Evolutionary conservation across 2,797 vertebrate species (phyloP).

Genomic region (Odontamblyopus rebecca): DNA sequence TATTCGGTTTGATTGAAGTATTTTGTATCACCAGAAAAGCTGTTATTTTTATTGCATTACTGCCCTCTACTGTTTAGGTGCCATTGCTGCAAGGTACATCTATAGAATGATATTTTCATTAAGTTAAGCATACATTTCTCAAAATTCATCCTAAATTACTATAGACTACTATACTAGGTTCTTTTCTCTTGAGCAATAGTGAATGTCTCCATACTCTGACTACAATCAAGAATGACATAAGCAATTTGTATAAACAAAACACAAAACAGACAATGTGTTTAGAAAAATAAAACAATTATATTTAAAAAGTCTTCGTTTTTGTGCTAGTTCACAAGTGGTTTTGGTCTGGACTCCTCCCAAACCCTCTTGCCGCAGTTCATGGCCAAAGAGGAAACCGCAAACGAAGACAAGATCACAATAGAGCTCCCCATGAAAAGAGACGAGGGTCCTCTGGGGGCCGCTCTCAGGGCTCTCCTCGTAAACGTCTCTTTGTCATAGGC

Average conservation of each 20-base stretch:
- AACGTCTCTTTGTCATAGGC: constrained; percentile 43
- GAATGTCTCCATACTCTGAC: background rate
- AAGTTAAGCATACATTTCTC: background rate
- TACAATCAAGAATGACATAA: background rate
- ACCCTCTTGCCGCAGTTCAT: constrained; percentile 78
- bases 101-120: background rate
- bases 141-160: background rate
- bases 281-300: constrained; percentile 20
- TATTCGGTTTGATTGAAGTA: constrained; percentile 8
- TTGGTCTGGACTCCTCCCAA: constrained; percentile 59
- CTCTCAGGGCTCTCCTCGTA: constrained; percentile 49
- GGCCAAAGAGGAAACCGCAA: constrained; percentile 68
- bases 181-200: background rate
- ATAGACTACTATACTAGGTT: background rate
- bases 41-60: constrained; percentile 26
- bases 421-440: constrained; percentile 77
- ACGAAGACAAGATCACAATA: constrained; percentile 75
- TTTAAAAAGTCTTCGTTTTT: background rate
- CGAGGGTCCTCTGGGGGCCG: constrained; percentile 63
- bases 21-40: background rate
- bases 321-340: constrained; percentile 38
- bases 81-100: background rate
- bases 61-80: constrained; percentile 43
- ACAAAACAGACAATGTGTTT: background rate
- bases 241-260: background rate